phyloP scores from a whole-genome alignment of 2,797 vertebrate genomes.

The Crocidura indochinensis region DNA sequence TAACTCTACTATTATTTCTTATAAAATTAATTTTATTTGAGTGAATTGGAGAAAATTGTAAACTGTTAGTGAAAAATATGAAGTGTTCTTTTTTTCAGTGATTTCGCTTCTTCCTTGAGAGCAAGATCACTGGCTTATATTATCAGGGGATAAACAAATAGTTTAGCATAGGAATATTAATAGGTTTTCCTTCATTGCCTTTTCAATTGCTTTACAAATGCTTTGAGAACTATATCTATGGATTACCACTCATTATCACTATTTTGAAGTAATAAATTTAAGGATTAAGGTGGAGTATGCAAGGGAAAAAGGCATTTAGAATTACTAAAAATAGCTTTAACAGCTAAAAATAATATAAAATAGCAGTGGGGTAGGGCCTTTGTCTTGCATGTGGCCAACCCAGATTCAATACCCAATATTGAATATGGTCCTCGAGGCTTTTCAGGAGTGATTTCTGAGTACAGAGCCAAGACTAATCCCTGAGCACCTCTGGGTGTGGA shows the following conservation, averaged over 20 bases:
- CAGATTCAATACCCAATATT: no score
- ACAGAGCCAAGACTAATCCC: no score
- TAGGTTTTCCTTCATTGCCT: slow-evolving; percentile 28
- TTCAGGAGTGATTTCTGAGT: no score
- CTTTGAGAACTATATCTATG: slow-evolving; percentile 10
- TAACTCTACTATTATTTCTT: slow-evolving; percentile 10
- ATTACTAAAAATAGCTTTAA: neutral
- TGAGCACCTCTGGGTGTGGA: no score
- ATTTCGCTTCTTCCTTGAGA: neutral
- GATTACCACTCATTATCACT: slow-evolving; percentile 3
- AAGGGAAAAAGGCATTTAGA: slow-evolving; percentile 15
- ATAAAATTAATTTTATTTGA: slow-evolving; percentile 45
- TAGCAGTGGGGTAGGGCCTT: no score
- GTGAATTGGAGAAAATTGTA: slow-evolving; percentile 53
- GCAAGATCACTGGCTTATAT: neutral
- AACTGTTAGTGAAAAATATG: neutral
- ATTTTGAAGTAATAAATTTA: slow-evolving; percentile 56
- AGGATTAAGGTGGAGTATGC: neutral
- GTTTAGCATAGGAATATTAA: slow-evolving; percentile 37
- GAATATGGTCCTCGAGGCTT: no score
- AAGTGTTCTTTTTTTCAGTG: neutral
- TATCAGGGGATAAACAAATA: neutral
- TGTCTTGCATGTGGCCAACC: no score
- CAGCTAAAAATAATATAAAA: no score
- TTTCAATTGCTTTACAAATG: slow-evolving; percentile 39